Evolutionary conservation across 1,140 invertebrate species (phyloP), one percentile per base, ranked within the genome.

Genomic region (Pachypsylla venusta): DNA sequence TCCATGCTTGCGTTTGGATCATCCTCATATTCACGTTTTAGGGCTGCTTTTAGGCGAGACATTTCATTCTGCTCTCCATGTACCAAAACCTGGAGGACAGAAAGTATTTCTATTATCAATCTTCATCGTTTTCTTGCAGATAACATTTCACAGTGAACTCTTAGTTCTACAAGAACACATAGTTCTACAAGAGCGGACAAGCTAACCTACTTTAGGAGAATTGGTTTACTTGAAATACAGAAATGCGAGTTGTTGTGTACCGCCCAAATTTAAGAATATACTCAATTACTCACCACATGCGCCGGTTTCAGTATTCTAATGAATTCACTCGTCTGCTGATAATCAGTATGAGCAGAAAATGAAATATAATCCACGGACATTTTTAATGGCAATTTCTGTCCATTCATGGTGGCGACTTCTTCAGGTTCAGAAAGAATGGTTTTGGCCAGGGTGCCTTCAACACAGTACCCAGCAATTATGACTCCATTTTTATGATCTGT

Each of bases 1-100:
- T 87, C 80, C 63, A 98, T 92, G n/a, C 81, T 81, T 10, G 86
- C 87, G 65, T 85, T 87, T 14, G 81, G 79, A 68, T 90, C 85
- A 65, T 91, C 88, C 72, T 94, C 91, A 69, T 98, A 98, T 71
- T 99, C 93, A 14, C 95, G 75, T 65, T 91, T 83, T 19, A 99
- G 74, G 0, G 93, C 96, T 48, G 92, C 84, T 74, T 97, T 96
- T 48, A 99, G 72, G 24, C 96, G 80, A 2, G 82, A 85, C 97
- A 99, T 99, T 75, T 99, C 96, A 72, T 98, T 99, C 69, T 93
- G 89, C 73, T 99, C 97, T 1, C 96, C 96, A 71, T 99, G 96
- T 0, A 99, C 96, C 20, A 99, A 75, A 13, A 97, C 81, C 82
- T 87, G 61, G 12, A 60, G 22, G 62, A 40, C 22, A n/a, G n/a